Evolutionary conservation across 2,113 vertebrate genomes (phyloP).

Genomic region (Mystacornis crossleyi): DNA sequence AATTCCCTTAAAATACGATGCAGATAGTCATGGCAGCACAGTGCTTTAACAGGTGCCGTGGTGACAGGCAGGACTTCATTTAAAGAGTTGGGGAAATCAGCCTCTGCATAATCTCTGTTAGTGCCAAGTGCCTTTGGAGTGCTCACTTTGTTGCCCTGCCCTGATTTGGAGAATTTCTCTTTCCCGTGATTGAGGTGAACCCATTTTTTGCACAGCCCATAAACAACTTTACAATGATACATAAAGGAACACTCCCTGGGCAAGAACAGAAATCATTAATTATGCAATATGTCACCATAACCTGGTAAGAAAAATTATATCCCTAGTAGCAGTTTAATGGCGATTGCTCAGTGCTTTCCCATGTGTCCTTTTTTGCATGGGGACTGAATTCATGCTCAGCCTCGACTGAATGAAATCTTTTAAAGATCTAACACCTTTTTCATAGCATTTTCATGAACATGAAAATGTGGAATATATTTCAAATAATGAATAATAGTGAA

Average conservation of each 20-base stretch:
- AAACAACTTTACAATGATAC: neutral
- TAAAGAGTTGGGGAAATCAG: neutral
- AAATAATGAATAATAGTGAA: neutral
- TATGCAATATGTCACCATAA: neutral
- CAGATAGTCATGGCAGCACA: neutral
- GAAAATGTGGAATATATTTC: neutral
- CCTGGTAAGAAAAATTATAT: neutral
- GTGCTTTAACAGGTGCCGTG: neutral
- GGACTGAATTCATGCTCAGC: neutral
- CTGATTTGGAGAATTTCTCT: neutral
- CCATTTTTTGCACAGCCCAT: neutral
- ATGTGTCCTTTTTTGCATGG: neutral
- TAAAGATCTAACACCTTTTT: neutral
- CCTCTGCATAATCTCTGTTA: neutral
- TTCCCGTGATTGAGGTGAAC: neutral
- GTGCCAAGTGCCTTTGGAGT: conserved; percentile 25
- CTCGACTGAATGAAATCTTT: neutral
- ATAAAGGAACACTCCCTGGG: neutral
- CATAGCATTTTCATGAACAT: neutral
- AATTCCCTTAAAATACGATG: neutral
- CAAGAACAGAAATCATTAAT: neutral
- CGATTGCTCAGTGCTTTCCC: neutral
- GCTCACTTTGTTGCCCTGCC: conserved; percentile 29
- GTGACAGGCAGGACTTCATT: neutral
- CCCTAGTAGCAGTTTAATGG: neutral